Conservation (phyloP, 2,113 vertebrate genomes). For the Ardeotis arabs region DNA sequence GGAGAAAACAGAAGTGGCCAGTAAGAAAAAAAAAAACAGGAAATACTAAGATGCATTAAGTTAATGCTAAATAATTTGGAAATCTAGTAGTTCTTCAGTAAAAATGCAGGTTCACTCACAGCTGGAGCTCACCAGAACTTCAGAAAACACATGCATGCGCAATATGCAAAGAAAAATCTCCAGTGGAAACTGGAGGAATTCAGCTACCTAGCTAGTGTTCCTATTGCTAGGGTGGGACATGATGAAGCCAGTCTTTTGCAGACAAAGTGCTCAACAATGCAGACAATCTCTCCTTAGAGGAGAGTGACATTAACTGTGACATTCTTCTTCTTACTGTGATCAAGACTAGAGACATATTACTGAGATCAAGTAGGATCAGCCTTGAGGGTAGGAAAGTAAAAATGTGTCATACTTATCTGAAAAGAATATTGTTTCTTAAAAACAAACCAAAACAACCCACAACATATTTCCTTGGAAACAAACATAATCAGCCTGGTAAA, state of each 20-base stretch:
- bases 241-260: not conserved
- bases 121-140: not conserved
- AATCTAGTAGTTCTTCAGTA: not conserved
- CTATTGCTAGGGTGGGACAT: not conserved
- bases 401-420: not conserved
- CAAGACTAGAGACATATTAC: not conserved
- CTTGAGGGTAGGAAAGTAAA: not conserved
- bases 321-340: not conserved
- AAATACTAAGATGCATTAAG: not conserved
- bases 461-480: not conserved
- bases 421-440: not conserved
- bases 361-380: not conserved
- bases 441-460: not conserved
- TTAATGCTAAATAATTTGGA: not conserved
- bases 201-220: not conserved
- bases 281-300: not conserved
- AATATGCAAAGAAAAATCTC: not conserved
- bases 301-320: not conserved
- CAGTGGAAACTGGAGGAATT: not conserved
- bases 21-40: not conserved
- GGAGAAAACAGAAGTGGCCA: not conserved
- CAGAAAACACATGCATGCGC: not conserved
- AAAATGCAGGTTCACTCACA: not conserved
- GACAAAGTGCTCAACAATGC: not conserved
- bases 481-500: not conserved